phyloP scores from a whole-genome alignment of 2,797 vertebrate genomes.

The Typhlichthys subterraneus region DNA sequence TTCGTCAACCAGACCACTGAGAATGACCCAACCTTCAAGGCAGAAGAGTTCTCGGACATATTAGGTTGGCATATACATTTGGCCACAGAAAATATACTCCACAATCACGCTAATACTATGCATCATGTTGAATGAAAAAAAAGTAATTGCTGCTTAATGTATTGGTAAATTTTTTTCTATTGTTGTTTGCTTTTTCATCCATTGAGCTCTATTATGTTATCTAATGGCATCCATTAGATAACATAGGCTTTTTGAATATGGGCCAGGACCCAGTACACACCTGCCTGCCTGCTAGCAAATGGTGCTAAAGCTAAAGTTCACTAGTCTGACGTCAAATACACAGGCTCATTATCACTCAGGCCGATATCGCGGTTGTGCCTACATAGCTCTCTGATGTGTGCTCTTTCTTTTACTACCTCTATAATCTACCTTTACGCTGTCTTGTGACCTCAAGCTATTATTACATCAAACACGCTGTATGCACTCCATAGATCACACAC shows the following conservation, averaged over 20 bases:
- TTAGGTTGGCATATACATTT: constrained; percentile 72
- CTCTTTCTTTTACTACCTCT: constrained; percentile 16
- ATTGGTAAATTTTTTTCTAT: no score
- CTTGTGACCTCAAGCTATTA: constrained; percentile 16
- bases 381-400: constrained; percentile 23
- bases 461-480: constrained; percentile 9
- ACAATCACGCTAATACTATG: no score
- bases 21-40: constrained; percentile 81
- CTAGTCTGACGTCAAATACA: constrained; percentile 20
- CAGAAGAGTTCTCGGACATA: constrained; percentile 91
- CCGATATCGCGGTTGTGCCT: constrained; percentile 22
- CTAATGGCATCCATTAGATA: no score
- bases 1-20: constrained; percentile 81
- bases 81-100: no score
- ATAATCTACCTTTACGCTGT: constrained; percentile 18
- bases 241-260: background rate
- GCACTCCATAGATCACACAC: constrained; percentile 7
- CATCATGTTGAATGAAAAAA: no score
- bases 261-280: constrained; percentile 16
- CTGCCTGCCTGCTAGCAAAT: constrained; percentile 10
- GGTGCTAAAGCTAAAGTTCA: constrained; percentile 2
- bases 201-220: no score
- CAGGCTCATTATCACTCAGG: constrained; percentile 21
- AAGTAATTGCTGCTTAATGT: no score
- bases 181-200: no score